phyloP scores from a whole-genome alignment of 2,888 invertebrate species.

The Mactromeris polynyma region DNA sequence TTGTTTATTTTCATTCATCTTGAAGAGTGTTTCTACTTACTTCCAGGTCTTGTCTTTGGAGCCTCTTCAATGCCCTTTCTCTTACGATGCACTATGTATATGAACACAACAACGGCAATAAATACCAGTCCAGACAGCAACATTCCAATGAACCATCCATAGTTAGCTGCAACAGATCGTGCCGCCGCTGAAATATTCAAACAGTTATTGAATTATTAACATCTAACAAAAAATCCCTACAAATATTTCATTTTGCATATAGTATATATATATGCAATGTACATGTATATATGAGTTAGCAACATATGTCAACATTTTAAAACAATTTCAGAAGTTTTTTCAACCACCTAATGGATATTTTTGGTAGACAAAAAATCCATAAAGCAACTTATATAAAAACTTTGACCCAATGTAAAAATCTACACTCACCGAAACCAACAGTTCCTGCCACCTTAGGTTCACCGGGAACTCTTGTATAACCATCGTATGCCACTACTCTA shows the following conservation, averaged over 20 bases:
- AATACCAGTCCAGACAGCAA: constrained; percentile 84
- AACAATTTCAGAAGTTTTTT: too few relatives aligned
- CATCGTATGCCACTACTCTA: constrained; percentile 97
- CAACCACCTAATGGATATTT: too few relatives aligned
- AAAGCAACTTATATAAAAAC: too few relatives aligned
- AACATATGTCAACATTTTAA: too few relatives aligned
- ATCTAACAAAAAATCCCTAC: not conserved
- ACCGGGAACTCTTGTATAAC: constrained; percentile 86
- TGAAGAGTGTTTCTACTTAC: not conserved
- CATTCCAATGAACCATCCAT: constrained; percentile 87
- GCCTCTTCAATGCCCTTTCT: constrained; percentile 57
- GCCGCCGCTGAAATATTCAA: constrained; percentile 76
- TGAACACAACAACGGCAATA: constrained; percentile 82
- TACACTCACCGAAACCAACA: constrained; percentile 77
- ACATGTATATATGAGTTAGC: too few relatives aligned
- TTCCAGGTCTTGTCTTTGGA: constrained; percentile 28
- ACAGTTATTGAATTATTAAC: not conserved
- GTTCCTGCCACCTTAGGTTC: constrained; percentile 77
- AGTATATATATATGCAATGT: too few relatives aligned
- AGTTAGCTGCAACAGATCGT: constrained; percentile 82
- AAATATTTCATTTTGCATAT: too few relatives aligned
- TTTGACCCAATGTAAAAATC: not conserved
- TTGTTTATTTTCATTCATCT: too few relatives aligned
- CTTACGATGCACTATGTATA: constrained; percentile 72
- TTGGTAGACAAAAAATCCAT: too few relatives aligned